Conservation (phyloP, 2,888 invertebrate genomes). For the Drosophila differens region DNA sequence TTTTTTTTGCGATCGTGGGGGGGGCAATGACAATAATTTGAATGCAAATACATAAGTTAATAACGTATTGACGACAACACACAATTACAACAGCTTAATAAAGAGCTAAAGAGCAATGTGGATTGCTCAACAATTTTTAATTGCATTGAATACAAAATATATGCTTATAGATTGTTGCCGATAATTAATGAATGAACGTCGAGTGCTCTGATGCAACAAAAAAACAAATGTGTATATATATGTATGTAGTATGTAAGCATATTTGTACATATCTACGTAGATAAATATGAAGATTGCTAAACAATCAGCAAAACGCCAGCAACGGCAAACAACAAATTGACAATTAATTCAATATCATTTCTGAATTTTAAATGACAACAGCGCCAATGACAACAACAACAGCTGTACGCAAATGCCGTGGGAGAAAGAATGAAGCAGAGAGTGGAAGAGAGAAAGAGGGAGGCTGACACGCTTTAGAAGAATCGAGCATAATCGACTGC, state of each 20-base stretch:
- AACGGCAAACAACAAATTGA: slow-evolving; percentile 59
- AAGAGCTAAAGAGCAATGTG: slow-evolving; percentile 38
- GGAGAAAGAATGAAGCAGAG: slow-evolving; percentile 4
- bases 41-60: slow-evolving; percentile 27
- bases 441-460: neutral
- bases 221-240: neutral
- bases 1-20: neutral
- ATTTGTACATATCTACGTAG: slow-evolving; percentile 1
- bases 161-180: slow-evolving; percentile 55
- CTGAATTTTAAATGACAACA: slow-evolving; percentile 31
- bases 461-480: neutral
- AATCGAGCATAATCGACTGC: slow-evolving; percentile 1
- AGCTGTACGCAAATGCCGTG: slow-evolving; percentile 9
- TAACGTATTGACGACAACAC: slow-evolving; percentile 19
- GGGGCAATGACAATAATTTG: slow-evolving; percentile 13
- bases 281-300: slow-evolving; percentile 36
- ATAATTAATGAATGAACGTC: slow-evolving; percentile 70
- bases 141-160: slow-evolving; percentile 71
- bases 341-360: slow-evolving; percentile 74
- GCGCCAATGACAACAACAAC: slow-evolving; percentile 1
- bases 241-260: neutral
- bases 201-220: slow-evolving; percentile 35
- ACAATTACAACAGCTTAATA: slow-evolving; percentile 24
- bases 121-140: slow-evolving; percentile 56
- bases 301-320: slow-evolving; percentile 58